phyloP scores from a whole-genome alignment of 1,140 invertebrate species.

The Dendroctonus valens region DNA sequence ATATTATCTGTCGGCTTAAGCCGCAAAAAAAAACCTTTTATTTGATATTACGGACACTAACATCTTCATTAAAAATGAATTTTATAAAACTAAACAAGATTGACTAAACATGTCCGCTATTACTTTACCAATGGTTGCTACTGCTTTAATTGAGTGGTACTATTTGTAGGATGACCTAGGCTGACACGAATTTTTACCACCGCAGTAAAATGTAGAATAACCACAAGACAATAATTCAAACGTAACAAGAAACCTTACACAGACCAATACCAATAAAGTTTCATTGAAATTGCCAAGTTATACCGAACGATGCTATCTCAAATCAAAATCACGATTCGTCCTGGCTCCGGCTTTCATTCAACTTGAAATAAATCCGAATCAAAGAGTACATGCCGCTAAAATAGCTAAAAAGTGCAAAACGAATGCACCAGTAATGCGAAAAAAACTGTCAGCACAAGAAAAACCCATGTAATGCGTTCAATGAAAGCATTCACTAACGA shows the following conservation, averaged over 20 bases:
- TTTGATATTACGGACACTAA: too few species aligned
- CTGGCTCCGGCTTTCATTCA: slow-evolving; percentile 12
- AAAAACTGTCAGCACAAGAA: background rate
- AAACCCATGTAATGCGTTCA: slow-evolving; percentile 6
- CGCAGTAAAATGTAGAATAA: background rate
- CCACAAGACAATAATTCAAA: slow-evolving; percentile 18
- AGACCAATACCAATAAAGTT: slow-evolving; percentile 24
- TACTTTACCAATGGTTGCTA: too few species aligned
- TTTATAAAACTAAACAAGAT: too few species aligned
- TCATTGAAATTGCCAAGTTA: slow-evolving; percentile 26
- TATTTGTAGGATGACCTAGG: too few species aligned
- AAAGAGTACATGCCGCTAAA: slow-evolving; percentile 25
- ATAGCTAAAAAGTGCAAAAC: slow-evolving; percentile 27
- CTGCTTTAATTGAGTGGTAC: too few species aligned
- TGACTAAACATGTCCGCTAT: too few species aligned
- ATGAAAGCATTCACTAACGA: slow-evolving; percentile 6
- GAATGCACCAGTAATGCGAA: background rate
- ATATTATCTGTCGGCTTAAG: too few species aligned
- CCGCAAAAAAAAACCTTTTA: too few species aligned
- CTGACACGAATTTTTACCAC: too few species aligned
- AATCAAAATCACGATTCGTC: slow-evolving; percentile 30
- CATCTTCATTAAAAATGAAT: too few species aligned
- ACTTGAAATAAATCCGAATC: slow-evolving; percentile 25
- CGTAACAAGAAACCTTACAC: slow-evolving; percentile 21
- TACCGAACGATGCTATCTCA: slow-evolving; percentile 21